Base-by-base conservation (phyloP, 2,888 invertebrate species). In the Drosophila subsilvestris region DNA sequence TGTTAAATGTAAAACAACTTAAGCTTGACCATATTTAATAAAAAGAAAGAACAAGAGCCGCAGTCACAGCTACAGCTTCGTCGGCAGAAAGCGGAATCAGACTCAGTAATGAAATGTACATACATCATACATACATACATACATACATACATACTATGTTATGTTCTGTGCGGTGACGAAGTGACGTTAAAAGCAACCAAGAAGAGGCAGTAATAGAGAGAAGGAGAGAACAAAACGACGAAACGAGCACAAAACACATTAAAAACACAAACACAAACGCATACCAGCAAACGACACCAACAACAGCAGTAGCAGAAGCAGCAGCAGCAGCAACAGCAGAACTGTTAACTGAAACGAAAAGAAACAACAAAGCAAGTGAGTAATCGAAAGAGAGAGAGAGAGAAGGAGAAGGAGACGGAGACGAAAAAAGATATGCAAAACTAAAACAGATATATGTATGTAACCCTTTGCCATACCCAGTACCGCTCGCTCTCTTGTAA, bases 101-200 rank as follows among this genome's bases (percentile, higher is more conserved):
- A 74, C 49, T 53, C 50, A 69, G 45, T 37, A 55, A 60, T 67
- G 77, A 79, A 74, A 86, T 86, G 86, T 50, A 51, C 14, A 27
- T 18, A 44, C n/a, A 53, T 9, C n/a, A 27, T n/a, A 25, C 25
- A 44, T 25, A 25, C 22, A 6, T 25, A 37, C 14, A 27, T 18
- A 44, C n/a, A 53, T 14, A 44, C n/a, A 27, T n/a, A 43, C 25
- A 44, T 25, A 25, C 22, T 25, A 27, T 50, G n/a, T 27, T 17
- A 17, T 17, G 5, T 27, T 73, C 48, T 69, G 70, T 70, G 66
- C 58, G 56, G 79, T 83, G 87, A 86, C 81, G 81, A 83, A 86
- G 86, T 86, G 81, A 86, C 73, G 83, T 73, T 77, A 62, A 78
- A 72, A 60, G 73, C 57, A 70, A 49, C 53, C 37, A 58, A 70